These are phyloP conservation scores for Lycodopsis pacificus DNA, from an alignment of 2,797 vertebrate species.

Conservation along the genomic window DNA sequence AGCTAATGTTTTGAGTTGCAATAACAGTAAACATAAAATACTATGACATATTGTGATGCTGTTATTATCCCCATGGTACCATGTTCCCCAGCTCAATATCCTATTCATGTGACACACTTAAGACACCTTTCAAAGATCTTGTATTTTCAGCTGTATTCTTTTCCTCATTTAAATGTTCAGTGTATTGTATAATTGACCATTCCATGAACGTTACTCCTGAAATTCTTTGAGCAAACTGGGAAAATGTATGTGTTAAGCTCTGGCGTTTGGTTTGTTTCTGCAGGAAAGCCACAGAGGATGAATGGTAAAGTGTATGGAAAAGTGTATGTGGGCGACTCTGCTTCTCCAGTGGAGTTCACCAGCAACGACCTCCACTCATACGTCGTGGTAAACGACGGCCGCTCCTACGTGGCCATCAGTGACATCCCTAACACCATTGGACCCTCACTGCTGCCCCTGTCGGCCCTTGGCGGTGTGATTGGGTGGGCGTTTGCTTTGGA, in stretches of 20 bases:
- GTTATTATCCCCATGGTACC: background rate
- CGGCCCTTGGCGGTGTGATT: conserved; percentile 91
- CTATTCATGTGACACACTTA: background rate
- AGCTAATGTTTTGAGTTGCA: background rate
- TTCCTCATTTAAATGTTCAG: background rate
- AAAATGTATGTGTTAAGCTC: background rate
- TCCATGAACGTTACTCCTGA: background rate
- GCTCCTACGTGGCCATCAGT: conserved; percentile 96
- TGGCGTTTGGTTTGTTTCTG: conserved; percentile 10
- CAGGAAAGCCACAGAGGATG: conserved; percentile 95
- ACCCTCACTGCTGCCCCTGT: conserved; percentile 90
- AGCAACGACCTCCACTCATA: conserved; percentile 96
- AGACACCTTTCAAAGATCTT: background rate
- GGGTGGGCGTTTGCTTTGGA: conserved; percentile 98
- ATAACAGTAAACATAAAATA: background rate
- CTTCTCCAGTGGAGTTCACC: conserved; percentile 82
- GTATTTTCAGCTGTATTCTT: background rate
- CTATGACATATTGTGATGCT: background rate
- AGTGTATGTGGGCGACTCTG: conserved; percentile 88
- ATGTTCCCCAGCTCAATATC: background rate
- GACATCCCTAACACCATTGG: conserved; percentile 88
- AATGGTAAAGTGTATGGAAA: conserved; percentile 93
- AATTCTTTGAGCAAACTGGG: background rate
- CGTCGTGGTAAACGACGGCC: conserved; percentile 94
- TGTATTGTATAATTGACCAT: background rate